A percentile compares a stretch with the other conserved stretches of the same genome.
phyloP scores from a whole-genome alignment of 2,113 vertebrate species.

The Sterrhoptilus dennistouni region DNA sequence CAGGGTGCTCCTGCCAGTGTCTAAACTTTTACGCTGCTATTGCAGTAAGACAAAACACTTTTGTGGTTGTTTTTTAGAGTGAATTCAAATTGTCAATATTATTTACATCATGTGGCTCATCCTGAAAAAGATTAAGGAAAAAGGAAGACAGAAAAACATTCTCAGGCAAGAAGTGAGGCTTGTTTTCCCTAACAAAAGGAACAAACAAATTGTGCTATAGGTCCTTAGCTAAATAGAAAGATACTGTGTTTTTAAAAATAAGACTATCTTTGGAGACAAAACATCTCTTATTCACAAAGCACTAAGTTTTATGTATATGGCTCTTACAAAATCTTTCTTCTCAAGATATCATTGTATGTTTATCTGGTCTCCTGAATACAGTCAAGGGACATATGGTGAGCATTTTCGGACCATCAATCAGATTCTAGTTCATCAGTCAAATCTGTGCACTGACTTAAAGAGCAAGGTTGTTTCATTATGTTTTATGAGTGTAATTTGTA shows the following conservation, averaged over 20 bases:
- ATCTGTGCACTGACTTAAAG: background rate
- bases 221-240: background rate
- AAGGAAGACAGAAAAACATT: background rate
- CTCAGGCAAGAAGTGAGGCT: background rate
- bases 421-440: background rate
- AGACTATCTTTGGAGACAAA: background rate
- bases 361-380: slow-evolving; percentile 38
- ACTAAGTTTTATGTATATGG: background rate
- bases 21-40: background rate
- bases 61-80: slow-evolving; percentile 11
- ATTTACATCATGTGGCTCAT: background rate
- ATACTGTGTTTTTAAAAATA: background rate
- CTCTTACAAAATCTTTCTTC: background rate
- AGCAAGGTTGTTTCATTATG: background rate
- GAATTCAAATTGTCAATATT: background rate
- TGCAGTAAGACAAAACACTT: slow-evolving; percentile 10
- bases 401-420: slow-evolving; percentile 42
- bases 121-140: background rate
- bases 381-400: slow-evolving; percentile 28
- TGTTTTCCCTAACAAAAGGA: background rate
- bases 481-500: background rate
- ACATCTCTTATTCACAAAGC: background rate
- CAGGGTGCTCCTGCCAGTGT: background rate
- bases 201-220: background rate
- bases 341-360: background rate